phyloP scores from a whole-genome alignment of 1,140 invertebrate species.

The Dendroctonus valens region DNA sequence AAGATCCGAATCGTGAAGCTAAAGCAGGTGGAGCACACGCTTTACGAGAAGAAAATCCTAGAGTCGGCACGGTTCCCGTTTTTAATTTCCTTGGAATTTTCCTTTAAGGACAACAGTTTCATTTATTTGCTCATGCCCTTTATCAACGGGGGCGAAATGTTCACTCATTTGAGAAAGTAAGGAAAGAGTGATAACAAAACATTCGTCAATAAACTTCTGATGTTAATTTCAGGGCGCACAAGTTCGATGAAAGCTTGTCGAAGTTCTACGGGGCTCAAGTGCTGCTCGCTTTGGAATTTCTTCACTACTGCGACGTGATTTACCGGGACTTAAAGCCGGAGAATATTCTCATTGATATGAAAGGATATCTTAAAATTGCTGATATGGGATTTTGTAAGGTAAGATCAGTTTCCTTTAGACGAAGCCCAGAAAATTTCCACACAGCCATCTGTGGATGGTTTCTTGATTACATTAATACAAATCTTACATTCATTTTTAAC shows the following conservation, averaged over 20 bases:
- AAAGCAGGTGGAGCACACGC: slow-evolving; percentile 83
- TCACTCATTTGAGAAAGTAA: slow-evolving; percentile 56
- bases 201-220: not conserved
- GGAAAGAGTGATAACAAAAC: not conserved
- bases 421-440: no score
- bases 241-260: slow-evolving; percentile 76
- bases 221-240: slow-evolving; percentile 53
- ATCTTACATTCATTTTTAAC: no score
- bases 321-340: slow-evolving; percentile 96
- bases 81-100: slow-evolving; percentile 76
- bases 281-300: slow-evolving; percentile 85
- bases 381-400: slow-evolving; percentile 96
- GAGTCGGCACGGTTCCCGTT: slow-evolving; percentile 80
- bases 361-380: slow-evolving; percentile 79
- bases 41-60: slow-evolving; percentile 85
- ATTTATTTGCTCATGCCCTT: slow-evolving; percentile 80
- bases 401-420: not conserved
- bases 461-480: no score
- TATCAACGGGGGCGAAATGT: slow-evolving; percentile 79
- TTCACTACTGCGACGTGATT: slow-evolving; percentile 86
- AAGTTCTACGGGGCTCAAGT: slow-evolving; percentile 94
- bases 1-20: slow-evolving; percentile 82
- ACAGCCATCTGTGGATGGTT: no score
- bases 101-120: slow-evolving; percentile 82
- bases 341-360: slow-evolving; percentile 86